A percentile compares a stretch with the other conserved stretches of the same genome.
Conservation (phyloP, 1,140 invertebrate genomes). For the Cataglyphis hispanica region DNA sequence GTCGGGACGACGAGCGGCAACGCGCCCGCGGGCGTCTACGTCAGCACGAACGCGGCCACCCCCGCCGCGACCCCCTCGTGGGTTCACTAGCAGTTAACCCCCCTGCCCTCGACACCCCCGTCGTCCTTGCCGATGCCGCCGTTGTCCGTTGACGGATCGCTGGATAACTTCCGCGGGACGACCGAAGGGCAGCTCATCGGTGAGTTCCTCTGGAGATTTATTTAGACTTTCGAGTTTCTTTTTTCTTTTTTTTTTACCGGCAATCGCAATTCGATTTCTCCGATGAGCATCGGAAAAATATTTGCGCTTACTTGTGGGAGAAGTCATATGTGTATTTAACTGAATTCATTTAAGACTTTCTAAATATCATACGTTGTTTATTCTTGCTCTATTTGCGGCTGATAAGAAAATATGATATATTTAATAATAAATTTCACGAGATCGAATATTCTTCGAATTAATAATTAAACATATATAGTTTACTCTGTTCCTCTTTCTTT, state of each 20-base stretch:
- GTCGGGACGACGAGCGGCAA: slow-evolving; percentile 72
- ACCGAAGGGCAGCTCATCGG: slow-evolving; percentile 79
- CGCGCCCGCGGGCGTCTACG: slow-evolving; percentile 81
- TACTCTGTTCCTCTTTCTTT: background rate
- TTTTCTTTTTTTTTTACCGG: too few species aligned
- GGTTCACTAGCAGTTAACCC: slow-evolving; percentile 89
- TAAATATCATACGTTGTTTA: background rate
- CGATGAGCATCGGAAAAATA: background rate
- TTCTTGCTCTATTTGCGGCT: background rate
- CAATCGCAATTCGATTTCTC: background rate
- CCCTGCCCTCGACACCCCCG: slow-evolving; percentile 80
- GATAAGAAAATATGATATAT: too few species aligned
- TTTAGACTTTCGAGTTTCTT: background rate
- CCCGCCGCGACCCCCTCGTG: slow-evolving; percentile 89
- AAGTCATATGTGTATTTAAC: background rate
- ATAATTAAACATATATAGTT: background rate
- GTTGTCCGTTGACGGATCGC: slow-evolving; percentile 75
- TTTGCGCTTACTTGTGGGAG: background rate
- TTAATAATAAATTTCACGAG: background rate
- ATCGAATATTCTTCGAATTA: background rate
- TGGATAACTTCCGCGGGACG: slow-evolving; percentile 75
- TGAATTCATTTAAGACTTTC: background rate
- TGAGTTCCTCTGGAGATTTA: slow-evolving; percentile 70
- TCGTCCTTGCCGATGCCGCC: slow-evolving; percentile 68
- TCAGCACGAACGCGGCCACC: slow-evolving; percentile 86